Conservation (phyloP, 2,888 invertebrate species). For the Balanococcus diminutus region DNA sequence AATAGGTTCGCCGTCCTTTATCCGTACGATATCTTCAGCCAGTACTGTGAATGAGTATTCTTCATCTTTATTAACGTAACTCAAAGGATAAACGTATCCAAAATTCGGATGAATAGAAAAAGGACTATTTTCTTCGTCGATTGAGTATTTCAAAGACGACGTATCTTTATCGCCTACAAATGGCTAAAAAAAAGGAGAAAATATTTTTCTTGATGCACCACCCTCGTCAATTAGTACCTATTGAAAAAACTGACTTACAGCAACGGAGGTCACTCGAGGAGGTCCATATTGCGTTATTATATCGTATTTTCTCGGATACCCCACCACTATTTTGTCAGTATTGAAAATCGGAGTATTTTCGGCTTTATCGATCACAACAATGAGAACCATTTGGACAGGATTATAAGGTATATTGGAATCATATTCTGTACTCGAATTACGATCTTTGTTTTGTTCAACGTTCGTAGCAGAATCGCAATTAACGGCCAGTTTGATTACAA, state of each 20-base stretch:
- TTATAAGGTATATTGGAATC: background rate
- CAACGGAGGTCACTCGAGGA: background rate
- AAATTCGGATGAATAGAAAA: background rate
- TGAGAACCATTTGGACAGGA: background rate
- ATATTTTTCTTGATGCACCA: background rate
- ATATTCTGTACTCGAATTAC: background rate
- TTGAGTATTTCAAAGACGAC: background rate
- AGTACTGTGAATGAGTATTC: background rate
- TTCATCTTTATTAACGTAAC: background rate
- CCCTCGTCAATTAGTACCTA: background rate
- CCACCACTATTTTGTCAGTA: background rate
- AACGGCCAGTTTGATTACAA: background rate
- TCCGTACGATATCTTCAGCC: background rate
- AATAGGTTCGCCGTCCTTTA: background rate
- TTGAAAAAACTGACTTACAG: background rate
- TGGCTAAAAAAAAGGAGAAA: background rate
- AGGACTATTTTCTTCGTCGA: background rate
- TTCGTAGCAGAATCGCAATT: background rate
- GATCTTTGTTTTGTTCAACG: background rate
- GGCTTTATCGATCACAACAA: background rate
- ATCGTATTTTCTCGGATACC: background rate
- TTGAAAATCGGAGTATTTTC: background rate
- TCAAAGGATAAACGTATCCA: background rate
- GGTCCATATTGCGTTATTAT: background rate
- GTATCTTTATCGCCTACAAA: background rate